phyloP scores from a whole-genome alignment of 2,888 invertebrate species.

The Philonicus albiceps region DNA sequence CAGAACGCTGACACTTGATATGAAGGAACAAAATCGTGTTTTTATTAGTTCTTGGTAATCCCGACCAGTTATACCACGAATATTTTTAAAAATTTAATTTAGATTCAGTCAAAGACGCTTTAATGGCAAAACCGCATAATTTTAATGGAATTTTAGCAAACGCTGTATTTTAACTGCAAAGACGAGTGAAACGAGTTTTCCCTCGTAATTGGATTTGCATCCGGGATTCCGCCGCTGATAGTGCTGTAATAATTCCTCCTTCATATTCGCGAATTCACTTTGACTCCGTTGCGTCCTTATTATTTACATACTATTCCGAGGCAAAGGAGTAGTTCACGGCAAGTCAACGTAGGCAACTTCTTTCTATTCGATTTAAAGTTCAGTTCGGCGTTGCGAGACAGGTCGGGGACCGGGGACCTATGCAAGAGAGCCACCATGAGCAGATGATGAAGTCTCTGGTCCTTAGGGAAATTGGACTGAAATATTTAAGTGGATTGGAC shows the following conservation, averaged over 20 bases:
- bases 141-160: not conserved
- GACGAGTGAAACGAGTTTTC: constrained; percentile 17
- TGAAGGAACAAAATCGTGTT: too few species aligned
- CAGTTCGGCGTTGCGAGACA: not conserved
- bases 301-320: constrained; percentile 12
- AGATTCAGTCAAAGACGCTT: not conserved
- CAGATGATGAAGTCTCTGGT: constrained; percentile 25
- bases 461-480: constrained; percentile 39
- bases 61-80: not conserved
- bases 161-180: not conserved
- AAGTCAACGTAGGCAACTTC: not conserved
- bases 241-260: not conserved
- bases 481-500: constrained; percentile 42
- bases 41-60: not conserved
- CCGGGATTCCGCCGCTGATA: not conserved
- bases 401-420: not conserved
- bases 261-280: constrained; percentile 5
- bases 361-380: constrained; percentile 17
- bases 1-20: too few species aligned
- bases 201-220: constrained; percentile 10
- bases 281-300: not conserved
- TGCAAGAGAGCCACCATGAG: not conserved
- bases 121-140: not conserved
- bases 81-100: constrained; percentile 15
- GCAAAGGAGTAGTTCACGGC: not conserved